A percentile compares a stretch with the other conserved stretches of the same genome.
These are phyloP conservation scores for Athripsodes cinereus DNA, from an alignment of 2,888 invertebrate species.

Conservation along the genomic window DNA sequence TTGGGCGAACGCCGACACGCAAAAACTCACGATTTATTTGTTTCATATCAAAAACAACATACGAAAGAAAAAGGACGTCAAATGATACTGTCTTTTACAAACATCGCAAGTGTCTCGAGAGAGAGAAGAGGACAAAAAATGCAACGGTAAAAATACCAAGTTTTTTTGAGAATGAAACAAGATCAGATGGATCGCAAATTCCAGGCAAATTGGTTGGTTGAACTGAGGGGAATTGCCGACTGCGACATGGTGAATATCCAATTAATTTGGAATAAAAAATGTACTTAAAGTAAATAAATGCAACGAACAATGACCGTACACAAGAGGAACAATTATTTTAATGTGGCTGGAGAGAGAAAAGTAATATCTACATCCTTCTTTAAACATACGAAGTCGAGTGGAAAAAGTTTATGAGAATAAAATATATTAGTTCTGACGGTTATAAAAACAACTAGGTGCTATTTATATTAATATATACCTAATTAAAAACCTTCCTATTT, in stretches of 20 bases:
- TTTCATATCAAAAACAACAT: neutral
- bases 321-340: neutral
- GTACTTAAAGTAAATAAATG: neutral
- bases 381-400: too few relatives aligned
- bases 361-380: too few relatives aligned
- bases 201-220: constrained; percentile 13
- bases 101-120: neutral
- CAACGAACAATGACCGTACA: neutral
- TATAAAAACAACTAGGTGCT: too few relatives aligned
- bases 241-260: constrained; percentile 7
- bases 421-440: too few relatives aligned
- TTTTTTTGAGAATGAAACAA: neutral
- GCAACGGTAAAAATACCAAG: neutral
- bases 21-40: constrained; percentile 2
- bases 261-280: neutral
- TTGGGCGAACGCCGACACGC: neutral
- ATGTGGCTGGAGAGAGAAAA: neutral
- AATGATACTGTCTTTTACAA: neutral
- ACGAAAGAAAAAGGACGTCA: neutral
- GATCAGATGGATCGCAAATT: constrained; percentile 6
- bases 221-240: constrained; percentile 6
- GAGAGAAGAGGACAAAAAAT: neutral
- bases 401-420: too few relatives aligned
- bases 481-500: too few relatives aligned
- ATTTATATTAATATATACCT: too few relatives aligned